Evolutionary conservation across 2,797 vertebrate genomes (phyloP).

Genomic region (Mormyrus hasselquistii): DNA sequence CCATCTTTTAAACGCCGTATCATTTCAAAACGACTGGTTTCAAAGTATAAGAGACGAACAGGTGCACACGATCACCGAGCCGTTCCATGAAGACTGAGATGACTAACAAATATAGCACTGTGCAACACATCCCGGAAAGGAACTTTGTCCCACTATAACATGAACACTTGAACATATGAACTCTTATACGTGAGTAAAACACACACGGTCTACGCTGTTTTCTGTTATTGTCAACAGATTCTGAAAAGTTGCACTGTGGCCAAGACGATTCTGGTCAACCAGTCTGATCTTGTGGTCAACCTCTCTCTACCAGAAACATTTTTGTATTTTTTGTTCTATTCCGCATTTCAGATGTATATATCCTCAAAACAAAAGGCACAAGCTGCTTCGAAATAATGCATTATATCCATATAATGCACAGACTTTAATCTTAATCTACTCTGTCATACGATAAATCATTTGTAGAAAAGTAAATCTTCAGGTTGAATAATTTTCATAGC

Average conservation of each 20-base stretch:
- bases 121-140: not conserved
- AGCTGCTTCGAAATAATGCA: conserved; percentile 69
- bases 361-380: conserved; percentile 63
- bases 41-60: not conserved
- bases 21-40: not conserved
- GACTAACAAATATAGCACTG: not conserved
- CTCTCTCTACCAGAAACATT: not conserved
- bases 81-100: not conserved
- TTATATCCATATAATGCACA: conserved; percentile 70
- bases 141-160: not conserved
- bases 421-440: conserved; percentile 39
- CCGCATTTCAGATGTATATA: conserved; percentile 32
- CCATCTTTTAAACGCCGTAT: not conserved
- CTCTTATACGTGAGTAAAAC: conserved; percentile 8
- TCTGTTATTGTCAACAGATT: conserved; percentile 7
- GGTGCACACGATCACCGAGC: not conserved
- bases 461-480: conserved; percentile 37
- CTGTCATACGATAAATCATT: conserved; percentile 28
- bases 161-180: conserved; percentile 6
- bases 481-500: conserved; percentile 25
- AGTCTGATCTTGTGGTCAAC: not conserved
- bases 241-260: conserved; percentile 1
- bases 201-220: conserved; percentile 9
- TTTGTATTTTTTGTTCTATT: conserved; percentile 33
- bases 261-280: not conserved